Conservation (phyloP, 2,888 invertebrate genomes). For the Drosophila picticornis region DNA sequence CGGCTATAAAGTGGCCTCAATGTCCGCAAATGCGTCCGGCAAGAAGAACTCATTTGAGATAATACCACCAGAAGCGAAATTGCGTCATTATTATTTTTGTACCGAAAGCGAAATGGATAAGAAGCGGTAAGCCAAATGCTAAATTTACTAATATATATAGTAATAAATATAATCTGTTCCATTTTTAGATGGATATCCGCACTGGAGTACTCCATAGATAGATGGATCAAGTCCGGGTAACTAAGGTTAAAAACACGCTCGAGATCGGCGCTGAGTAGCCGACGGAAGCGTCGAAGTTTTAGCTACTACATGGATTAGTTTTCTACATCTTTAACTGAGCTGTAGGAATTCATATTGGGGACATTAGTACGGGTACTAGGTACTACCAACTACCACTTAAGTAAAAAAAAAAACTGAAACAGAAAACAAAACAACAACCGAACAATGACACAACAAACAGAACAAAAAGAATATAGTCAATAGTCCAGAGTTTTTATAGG, state of each 20-base stretch:
- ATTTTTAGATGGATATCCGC: conserved; percentile 94
- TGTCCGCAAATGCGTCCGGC: conserved; percentile 91
- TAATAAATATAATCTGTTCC: neutral
- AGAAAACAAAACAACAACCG: conserved; percentile 35
- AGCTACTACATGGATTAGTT: conserved; percentile 81
- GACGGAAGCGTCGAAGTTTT: conserved; percentile 83
- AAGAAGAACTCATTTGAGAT: conserved; percentile 97
- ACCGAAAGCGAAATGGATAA: conserved; percentile 98
- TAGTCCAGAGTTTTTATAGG: conserved; percentile 66
- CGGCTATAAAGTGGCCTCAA: conserved; percentile 93
- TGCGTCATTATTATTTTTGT: conserved; percentile 95
- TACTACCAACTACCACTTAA: conserved; percentile 64
- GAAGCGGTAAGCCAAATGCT: conserved; percentile 89
- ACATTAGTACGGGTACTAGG: conserved; percentile 80
- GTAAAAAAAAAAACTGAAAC: conserved; percentile 17
- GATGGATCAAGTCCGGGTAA: conserved; percentile 92
- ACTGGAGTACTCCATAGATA: conserved; percentile 96
- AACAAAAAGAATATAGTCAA: conserved; percentile 41
- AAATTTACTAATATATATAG: neutral
- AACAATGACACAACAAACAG: conserved; percentile 15
- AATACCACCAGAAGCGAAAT: conserved; percentile 93
- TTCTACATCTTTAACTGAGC: neutral
- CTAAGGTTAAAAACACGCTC: conserved; percentile 83
- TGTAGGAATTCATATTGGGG: conserved; percentile 43
- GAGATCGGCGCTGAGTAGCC: conserved; percentile 72